Evolutionary conservation across 2,113 vertebrate genomes (phyloP).

Genomic region (Echinops telfairi): DNA sequence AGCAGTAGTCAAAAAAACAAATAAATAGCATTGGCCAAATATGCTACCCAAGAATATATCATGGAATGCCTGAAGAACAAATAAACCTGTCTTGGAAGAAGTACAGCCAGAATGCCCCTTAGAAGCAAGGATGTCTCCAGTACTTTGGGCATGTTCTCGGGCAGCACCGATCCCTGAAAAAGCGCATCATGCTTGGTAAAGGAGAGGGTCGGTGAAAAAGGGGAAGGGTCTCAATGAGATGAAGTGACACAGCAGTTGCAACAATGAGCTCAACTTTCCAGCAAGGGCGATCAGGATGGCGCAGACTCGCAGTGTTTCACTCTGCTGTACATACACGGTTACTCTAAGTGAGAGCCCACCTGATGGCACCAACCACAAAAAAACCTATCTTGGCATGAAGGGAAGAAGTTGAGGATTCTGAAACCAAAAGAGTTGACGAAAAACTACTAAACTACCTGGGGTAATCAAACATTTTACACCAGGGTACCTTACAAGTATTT

Average conservation of each 20-base stretch:
- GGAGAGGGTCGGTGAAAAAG: not conserved
- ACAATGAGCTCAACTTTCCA: not conserved
- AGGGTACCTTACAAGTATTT: conserved; percentile 30
- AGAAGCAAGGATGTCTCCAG: not conserved
- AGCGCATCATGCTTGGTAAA: not conserved
- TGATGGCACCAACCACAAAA: not conserved
- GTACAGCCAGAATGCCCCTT: not conserved
- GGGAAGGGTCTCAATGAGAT: not conserved
- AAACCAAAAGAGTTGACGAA: conserved; percentile 14
- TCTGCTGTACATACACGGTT: not conserved
- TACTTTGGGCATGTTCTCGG: not conserved
- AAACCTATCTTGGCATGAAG: conserved; percentile 28
- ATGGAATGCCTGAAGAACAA: not conserved
- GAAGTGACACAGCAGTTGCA: not conserved
- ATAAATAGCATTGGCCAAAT: not conserved
- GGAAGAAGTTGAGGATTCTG: conserved; percentile 4
- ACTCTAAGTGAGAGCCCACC: not conserved
- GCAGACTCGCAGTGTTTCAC: not conserved
- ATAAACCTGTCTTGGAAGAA: not conserved
- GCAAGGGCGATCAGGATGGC: not conserved
- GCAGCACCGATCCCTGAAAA: not conserved
- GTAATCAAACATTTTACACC: conserved; percentile 46
- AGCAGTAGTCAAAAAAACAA: not conserved
- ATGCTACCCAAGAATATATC: not conserved
- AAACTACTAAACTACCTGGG: conserved; percentile 8